Evolutionary conservation across 2,113 vertebrate species (phyloP).

Genomic region (Orycteropus afer): DNA sequence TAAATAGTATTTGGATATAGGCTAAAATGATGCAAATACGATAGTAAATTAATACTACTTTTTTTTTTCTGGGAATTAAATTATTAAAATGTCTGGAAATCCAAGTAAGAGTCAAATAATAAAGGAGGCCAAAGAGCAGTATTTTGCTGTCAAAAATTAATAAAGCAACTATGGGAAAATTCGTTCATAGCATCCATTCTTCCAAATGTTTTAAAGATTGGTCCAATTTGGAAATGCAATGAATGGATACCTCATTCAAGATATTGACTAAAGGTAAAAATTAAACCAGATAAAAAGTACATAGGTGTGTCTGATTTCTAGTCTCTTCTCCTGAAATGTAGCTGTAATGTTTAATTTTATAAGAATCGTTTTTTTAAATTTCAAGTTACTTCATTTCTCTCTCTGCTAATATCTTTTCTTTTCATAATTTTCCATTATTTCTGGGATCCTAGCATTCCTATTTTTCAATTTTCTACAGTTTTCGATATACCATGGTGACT

Average conservation of each 20-base stretch:
- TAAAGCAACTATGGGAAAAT: constrained; percentile 9
- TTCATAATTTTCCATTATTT: constrained; percentile 9
- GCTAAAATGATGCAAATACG: constrained; percentile 1
- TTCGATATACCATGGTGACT: neutral
- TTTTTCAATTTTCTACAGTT: neutral
- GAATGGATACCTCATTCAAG: neutral
- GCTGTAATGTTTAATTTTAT: neutral
- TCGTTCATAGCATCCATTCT: neutral
- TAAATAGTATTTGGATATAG: constrained; percentile 25
- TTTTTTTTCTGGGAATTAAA: constrained; percentile 25
- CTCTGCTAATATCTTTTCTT: constrained; percentile 10
- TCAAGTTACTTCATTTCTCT: neutral
- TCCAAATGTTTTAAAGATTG: constrained; percentile 16
- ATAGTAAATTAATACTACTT: neutral
- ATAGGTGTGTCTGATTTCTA: neutral
- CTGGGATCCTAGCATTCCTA: neutral
- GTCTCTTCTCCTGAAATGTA: neutral
- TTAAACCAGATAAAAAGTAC: neutral
- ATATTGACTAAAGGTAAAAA: constrained; percentile 14
- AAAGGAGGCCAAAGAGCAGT: neutral
- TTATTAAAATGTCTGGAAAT: constrained; percentile 43
- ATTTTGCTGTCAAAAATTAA: constrained; percentile 41
- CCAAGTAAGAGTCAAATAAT: constrained; percentile 33
- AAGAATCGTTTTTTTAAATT: neutral
- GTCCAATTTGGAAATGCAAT: neutral